These are phyloP conservation scores for Tadarida brasiliensis DNA, from an alignment of 2,797 vertebrate genomes.

Conservation along the genomic window DNA sequence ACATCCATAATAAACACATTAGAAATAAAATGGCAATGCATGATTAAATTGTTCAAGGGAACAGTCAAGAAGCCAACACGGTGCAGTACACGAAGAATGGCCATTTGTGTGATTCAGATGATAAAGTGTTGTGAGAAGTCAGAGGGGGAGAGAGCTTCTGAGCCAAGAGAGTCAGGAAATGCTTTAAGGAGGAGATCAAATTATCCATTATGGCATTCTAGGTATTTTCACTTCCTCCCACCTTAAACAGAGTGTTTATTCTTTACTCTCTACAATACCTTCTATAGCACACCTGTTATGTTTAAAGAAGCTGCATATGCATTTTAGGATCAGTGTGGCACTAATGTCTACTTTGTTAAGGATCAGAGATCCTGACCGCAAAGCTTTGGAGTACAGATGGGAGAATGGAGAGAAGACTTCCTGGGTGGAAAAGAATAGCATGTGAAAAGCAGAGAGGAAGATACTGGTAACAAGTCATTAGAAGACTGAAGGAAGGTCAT, in stretches of 20 bases:
- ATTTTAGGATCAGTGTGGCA: background rate
- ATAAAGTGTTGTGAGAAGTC: background rate
- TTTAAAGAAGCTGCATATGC: background rate
- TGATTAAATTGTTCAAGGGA: background rate
- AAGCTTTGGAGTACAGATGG: background rate
- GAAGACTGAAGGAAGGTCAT: background rate
- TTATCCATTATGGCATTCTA: background rate
- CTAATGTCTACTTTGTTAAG: background rate
- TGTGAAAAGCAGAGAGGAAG: background rate
- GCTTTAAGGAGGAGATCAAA: constrained; percentile 10
- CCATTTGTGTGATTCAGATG: background rate
- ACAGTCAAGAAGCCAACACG: background rate
- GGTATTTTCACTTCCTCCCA: constrained; percentile 18
- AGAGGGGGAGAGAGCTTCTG: background rate
- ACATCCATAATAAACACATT: background rate
- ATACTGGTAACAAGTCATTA: background rate
- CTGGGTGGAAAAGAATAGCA: background rate
- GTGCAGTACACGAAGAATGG: background rate
- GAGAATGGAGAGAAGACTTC: background rate
- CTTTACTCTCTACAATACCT: background rate
- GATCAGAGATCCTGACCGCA: background rate
- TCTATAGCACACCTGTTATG: constrained; percentile 8
- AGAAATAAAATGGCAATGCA: background rate
- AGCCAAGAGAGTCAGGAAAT: background rate
- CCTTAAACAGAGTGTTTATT: background rate